phyloP scores from a whole-genome alignment of 2,888 invertebrate species.

The Drosophila nigricruria region DNA sequence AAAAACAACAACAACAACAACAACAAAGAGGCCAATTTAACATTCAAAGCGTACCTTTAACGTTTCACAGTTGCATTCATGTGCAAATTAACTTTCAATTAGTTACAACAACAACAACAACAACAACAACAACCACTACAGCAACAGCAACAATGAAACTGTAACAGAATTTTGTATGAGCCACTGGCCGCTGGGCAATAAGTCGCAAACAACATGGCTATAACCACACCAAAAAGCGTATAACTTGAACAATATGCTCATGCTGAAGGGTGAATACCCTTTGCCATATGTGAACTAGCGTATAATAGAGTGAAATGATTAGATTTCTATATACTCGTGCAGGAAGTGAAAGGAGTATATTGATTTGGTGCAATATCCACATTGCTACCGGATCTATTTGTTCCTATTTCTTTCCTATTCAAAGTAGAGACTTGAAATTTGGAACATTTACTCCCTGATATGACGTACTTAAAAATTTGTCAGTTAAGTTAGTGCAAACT shows the following conservation, averaged over 20 bases:
- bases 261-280: background rate
- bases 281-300: background rate
- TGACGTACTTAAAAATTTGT: too few species aligned
- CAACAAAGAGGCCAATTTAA: conserved; percentile 36
- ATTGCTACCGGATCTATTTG: too few species aligned
- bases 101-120: conserved; percentile 51
- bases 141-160: conserved; percentile 36
- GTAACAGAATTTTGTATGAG: conserved; percentile 60
- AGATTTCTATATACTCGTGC: background rate
- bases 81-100: conserved; percentile 70
- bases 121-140: conserved; percentile 38
- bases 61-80: conserved; percentile 66
- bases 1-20: conserved; percentile 2
- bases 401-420: too few species aligned
- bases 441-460: too few species aligned
- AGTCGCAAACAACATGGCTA: conserved; percentile 9
- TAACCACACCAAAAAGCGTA: conserved; percentile 4
- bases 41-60: conserved; percentile 55
- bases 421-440: background rate
- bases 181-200: conserved; percentile 34
- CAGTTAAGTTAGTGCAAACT: background rate
- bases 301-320: background rate
- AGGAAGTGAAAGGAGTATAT: background rate
- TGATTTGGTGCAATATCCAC: background rate
- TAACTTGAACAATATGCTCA: background rate